Conservation (phyloP, 2,113 vertebrate genomes). For the Trogon surrucura region DNA sequence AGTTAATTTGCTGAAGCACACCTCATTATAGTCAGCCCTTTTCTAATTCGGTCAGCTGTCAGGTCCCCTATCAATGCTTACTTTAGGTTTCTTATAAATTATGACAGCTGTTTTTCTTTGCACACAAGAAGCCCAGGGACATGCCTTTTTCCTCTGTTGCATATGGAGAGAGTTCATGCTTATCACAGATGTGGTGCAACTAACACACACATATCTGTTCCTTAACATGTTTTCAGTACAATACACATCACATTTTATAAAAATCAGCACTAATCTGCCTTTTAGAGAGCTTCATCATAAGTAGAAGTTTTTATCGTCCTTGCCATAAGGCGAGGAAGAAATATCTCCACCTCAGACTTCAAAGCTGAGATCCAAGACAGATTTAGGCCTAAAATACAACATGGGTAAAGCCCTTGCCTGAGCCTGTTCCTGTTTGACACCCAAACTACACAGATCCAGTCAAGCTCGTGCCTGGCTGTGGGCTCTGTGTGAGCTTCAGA, state of each 20-base stretch:
- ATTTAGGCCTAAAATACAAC: background rate
- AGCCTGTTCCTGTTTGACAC: background rate
- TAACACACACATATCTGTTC: background rate
- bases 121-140: background rate
- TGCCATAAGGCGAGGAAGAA: background rate
- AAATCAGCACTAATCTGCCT: background rate
- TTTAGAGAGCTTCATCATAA: background rate
- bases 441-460: background rate
- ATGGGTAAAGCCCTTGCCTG: background rate
- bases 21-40: background rate
- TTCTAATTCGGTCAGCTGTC: background rate
- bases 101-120: background rate
- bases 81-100: background rate
- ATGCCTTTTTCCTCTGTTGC: background rate
- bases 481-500: background rate
- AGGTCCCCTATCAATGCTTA: background rate
- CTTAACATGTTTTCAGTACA: background rate
- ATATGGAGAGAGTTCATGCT: background rate
- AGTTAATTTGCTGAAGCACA: background rate
- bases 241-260: background rate
- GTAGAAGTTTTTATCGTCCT: background rate
- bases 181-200: background rate
- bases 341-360: background rate
- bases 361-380: background rate
- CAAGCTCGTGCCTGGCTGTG: rapidly evolving